These are phyloP conservation scores for Spicauda simplicius DNA, from an alignment of 2,888 invertebrate species.

Conservation along the genomic window DNA sequence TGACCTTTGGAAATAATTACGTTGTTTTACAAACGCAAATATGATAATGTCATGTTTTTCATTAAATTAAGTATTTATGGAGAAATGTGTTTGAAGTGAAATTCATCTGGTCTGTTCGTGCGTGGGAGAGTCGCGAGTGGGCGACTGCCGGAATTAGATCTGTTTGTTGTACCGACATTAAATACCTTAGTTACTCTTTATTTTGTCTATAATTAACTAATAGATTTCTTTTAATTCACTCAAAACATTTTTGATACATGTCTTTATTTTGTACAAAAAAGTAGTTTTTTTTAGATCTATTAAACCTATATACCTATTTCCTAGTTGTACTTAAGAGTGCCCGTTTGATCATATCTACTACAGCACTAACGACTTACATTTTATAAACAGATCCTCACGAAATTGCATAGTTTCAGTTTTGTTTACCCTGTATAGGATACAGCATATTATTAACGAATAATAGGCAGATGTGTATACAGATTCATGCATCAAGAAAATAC, in stretches of 20 bases:
- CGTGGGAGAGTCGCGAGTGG: background rate
- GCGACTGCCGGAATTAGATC: background rate
- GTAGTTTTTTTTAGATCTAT: no score
- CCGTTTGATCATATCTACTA: background rate
- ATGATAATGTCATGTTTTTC: background rate
- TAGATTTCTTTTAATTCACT: no score
- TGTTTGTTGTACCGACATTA: background rate
- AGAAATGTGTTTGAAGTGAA: conserved; percentile 2
- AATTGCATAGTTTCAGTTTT: background rate
- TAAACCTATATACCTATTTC: no score
- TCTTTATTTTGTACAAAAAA: no score
- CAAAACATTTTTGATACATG: no score
- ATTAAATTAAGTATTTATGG: background rate
- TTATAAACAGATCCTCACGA: background rate
- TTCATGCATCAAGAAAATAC: conserved; percentile 1
- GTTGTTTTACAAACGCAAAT: background rate
- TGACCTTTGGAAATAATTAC: background rate
- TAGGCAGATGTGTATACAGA: background rate
- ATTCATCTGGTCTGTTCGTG: conserved; percentile 1
- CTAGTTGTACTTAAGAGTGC: no score
- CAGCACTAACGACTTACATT: background rate
- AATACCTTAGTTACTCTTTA: background rate
- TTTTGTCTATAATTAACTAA: background rate
- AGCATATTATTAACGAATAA: conserved; percentile 3
- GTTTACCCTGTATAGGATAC: background rate